Base-by-base conservation (phyloP, 2,113 vertebrate species). In the Saccopteryx leptura region DNA sequence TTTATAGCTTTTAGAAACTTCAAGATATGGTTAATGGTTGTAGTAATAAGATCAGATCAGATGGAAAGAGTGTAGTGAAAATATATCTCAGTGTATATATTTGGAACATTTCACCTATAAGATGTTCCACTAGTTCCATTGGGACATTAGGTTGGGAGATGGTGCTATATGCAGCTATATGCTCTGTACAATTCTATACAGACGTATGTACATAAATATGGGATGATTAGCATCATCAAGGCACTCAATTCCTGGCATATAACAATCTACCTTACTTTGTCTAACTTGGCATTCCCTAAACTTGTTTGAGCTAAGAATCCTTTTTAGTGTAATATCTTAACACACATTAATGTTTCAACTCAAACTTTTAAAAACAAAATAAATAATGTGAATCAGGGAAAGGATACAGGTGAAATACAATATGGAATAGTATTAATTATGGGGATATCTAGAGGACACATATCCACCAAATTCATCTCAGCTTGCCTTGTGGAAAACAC, bases 271-370 rank as follows among this genome's bases (percentile, higher is more conserved):
- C 21, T 71, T 76, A 82, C 9, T 48, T 91, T 56, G 33, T 54
- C 52, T 88, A 63, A 68, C 28, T 60, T 92, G 72, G 24, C 39
- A 95, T 84, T 83, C 39, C 14, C n/a, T 71, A 86, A 88, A 68
- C 31, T 15, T 31, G 7, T 76, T 48, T 50, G 46, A 87, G 33
- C 39, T 28, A 33, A 78, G 46, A 86, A 74, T 86, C 7, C 14
- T 81, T 85, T 92, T 72, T 9, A 63, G 52, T 88, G n/a, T 74
- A 61, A 52, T 21, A 54, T 39, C 33, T 92, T 86, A 65, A 68
- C 9, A 50, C 46, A 74, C 24, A 75, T 74, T 91, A 75, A 65
- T 56, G 13, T 74, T 92, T 88, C 60, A 68, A 17, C 21, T 93
- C 24, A 74, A 82, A 79, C 2, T 3, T 83, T 91, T 88, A 92